phyloP scores from a whole-genome alignment of 2,113 vertebrate genomes.

The Zosterops japonicus region DNA sequence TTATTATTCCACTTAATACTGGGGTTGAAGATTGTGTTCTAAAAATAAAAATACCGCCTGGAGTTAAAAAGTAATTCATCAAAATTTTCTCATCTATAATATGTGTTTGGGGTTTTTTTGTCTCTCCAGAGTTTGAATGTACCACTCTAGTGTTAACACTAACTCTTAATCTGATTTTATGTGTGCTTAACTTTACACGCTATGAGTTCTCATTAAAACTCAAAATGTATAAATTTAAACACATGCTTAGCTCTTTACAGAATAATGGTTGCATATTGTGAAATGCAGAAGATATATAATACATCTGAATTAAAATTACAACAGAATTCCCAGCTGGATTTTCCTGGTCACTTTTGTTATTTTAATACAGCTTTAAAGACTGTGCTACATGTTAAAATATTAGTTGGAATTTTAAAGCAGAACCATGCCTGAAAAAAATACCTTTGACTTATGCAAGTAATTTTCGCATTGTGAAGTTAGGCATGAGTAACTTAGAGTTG shows the following conservation, averaged over 20 bases:
- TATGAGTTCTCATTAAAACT: constrained; percentile 61
- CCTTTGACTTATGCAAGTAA: neutral
- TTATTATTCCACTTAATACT: neutral
- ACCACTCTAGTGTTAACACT: constrained; percentile 21
- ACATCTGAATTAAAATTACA: constrained; percentile 43
- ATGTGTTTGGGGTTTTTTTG: neutral
- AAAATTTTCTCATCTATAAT: neutral
- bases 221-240: constrained; percentile 60
- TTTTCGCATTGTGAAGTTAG: neutral
- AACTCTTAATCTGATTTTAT: constrained; percentile 53
- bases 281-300: constrained; percentile 39
- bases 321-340: constrained; percentile 40
- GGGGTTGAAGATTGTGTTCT: neutral
- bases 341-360: constrained; percentile 55
- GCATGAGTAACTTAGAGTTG: neutral
- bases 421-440: neutral
- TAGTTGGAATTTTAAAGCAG: neutral
- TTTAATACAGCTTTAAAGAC: constrained; percentile 16
- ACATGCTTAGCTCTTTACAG: constrained; percentile 45
- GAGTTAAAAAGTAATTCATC: constrained; percentile 45
- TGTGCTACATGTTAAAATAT: neutral
- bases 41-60: neutral
- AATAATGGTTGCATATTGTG: constrained; percentile 60
- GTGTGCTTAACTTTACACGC: constrained; percentile 44
- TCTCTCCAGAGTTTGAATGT: constrained; percentile 22